Conservation (phyloP, 2,888 invertebrate species). For the Frankliniella fusca region DNA sequence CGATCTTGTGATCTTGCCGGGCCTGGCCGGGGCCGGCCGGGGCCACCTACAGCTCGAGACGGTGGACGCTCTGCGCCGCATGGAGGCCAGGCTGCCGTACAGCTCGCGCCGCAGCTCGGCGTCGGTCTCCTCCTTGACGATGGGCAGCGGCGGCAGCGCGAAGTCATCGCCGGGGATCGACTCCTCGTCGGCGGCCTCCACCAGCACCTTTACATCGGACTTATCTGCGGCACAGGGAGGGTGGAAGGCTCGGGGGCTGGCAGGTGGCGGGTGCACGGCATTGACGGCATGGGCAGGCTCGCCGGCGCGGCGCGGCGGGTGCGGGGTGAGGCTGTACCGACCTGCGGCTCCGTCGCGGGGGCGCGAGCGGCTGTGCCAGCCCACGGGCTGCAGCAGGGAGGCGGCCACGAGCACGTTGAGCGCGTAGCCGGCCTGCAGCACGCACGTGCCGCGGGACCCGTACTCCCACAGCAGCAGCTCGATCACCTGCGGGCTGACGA, state of each 20-base stretch:
- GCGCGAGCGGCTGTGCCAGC: slow-evolving; percentile 55
- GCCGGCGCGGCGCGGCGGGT: neutral
- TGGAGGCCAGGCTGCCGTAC: neutral
- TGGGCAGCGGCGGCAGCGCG: neutral
- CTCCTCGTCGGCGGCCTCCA: neutral
- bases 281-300: neutral
- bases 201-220: neutral
- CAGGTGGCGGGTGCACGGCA: neutral
- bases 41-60: neutral
- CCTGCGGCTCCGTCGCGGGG: neutral
- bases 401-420: slow-evolving; percentile 59
- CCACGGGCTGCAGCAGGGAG: slow-evolving; percentile 60
- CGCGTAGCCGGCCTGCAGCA: slow-evolving; percentile 59
- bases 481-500: slow-evolving; percentile 60
- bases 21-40: neutral
- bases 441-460: slow-evolving; percentile 58
- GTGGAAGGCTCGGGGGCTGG: neutral
- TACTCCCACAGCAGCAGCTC: slow-evolving; percentile 55
- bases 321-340: neutral
- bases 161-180: neutral
- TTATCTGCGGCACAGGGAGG: neutral
- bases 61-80: neutral
- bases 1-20: neutral
- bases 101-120: neutral
- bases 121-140: neutral